Evolutionary conservation across 2,113 vertebrate genomes (phyloP), one percentile per base, ranked within the genome.

Genomic region (Setophaga kirtlandii): DNA sequence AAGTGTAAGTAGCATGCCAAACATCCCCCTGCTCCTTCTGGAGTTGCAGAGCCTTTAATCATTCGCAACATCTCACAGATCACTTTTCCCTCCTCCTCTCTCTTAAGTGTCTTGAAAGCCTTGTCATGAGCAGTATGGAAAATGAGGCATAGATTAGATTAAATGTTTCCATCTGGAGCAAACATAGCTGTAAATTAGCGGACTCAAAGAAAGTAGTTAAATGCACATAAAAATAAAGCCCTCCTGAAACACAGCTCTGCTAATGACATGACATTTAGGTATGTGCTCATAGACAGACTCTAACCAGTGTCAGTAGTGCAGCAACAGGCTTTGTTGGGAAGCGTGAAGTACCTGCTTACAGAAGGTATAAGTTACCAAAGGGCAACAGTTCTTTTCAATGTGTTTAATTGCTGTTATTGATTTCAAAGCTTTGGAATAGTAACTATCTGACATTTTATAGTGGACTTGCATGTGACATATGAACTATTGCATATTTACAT

Each of bases 91-190:
- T 4, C 14, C 33, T 39, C 13, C 69, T 33, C 16, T 63, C 52
- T 58, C 75, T 58, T 28, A 83, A 70, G 93, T 27, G 59, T 52
- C 59, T 75, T 88, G 87, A 94, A 96, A 97, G 47, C 33, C 62
- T 92, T 93, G 78, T 96, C 81, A 79, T 33, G 62, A 95, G 39
- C 55, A 71, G 31, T 58, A 27, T n/a, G 83, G 87, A 94, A 95
- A 96, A 92, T 87, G 37, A 73, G 62, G 49, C 74, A 91, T 46
- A 92, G 91, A 93, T 95, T 94, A 87, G 41, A 92, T 87, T 95
- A 97, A 96, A 89, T n/a, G 68, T 76, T 97, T 94, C 89, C 96
- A 96, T 95, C 82, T 96, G 95, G 93, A 91, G 63, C 55, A 63
- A 91, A 49, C 3, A 28, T 63, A 83, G 64, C 60, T 87, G 52